Evolutionary conservation across 2,888 invertebrate species (phyloP), one percentile per base, ranked within the genome.

Genomic region (Rhagonycha fulva): DNA sequence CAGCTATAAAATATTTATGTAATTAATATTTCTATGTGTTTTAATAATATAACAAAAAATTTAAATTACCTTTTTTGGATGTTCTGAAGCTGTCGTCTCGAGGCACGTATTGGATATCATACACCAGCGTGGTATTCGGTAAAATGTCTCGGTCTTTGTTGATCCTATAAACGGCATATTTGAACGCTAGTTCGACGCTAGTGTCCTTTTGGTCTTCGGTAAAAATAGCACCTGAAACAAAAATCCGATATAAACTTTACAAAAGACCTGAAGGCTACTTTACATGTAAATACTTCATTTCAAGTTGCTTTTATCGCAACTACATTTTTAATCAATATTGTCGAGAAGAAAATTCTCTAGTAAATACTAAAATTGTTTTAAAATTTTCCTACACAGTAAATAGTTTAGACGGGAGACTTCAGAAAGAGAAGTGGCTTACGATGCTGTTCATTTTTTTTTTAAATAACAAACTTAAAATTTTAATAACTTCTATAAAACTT

Each of bases 161-260:
- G 85, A 98, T 95, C 81, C 95, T 92, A 88, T 97, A 96, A 12
- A 98, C 96, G 9, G 98, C 97, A 89, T 97, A 97, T 85, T 97
- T 97, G 89, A 98, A 98, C 1, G 98, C 97, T 81, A 96, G 89
- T 87, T 97, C 97, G 0, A 95, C 92, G 79, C 95, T 95, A 81
- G 94, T 95, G 80, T 96, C 95, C 79, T 94, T 93, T 79, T 95
- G 94, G 83, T 98, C 96, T 84, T 96, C 96, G 0, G 95, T 95
- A 88, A 98, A 97, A 81, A 98, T 94, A 63, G 97, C 97, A 84
- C 97, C 97, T 97, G 90, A 1, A 91, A 90, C 68, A 71, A 71
- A 62, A 61, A 66, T 11, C 9, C 23, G 67, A 47, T n/a, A 63
- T 63, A 14, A 19, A 63, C 23, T 63, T 63, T 14, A 3, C 2